A percentile compares a stretch with the other conserved stretches of the same genome.
Conservation (phyloP, 2,888 invertebrate species). For the Enoplolaimus lenunculus region DNA sequence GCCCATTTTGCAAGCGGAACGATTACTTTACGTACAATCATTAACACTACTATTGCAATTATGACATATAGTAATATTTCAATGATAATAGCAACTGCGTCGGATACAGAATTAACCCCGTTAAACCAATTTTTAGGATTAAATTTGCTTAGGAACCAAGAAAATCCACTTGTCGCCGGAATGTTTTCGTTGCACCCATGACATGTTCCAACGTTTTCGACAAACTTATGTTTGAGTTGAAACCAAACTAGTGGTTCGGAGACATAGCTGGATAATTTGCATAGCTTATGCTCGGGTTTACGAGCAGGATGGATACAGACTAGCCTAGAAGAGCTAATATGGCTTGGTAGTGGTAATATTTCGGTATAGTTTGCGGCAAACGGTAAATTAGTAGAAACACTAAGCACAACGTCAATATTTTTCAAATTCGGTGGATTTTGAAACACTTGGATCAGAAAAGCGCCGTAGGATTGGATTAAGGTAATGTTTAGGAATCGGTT, state of each 20-base stretch:
- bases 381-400: not conserved
- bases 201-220: not conserved
- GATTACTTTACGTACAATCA: not conserved
- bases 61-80: not conserved
- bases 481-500: conserved; percentile 10
- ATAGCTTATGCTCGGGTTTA: not conserved
- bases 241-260: not conserved
- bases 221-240: not conserved
- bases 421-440: not conserved
- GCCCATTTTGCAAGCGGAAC: not conserved
- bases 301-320: conserved; percentile 4
- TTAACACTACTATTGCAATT: not conserved
- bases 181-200: not conserved
- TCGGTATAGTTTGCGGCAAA: conserved; percentile 12
- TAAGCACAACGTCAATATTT: conserved; percentile 1
- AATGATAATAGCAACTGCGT: not conserved
- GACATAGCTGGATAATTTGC: not conserved
- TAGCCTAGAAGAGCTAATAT: not conserved
- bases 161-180: not conserved
- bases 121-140: conserved; percentile 11
- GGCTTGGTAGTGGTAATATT: not conserved
- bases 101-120: not conserved
- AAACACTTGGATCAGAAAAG: conserved; percentile 8
- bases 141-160: not conserved
- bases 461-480: conserved; percentile 11